Percentiles rank a stretch among this genome's conserved stretches.
Conservation (phyloP, 1,140 invertebrate genomes). For the Sipha flava region DNA sequence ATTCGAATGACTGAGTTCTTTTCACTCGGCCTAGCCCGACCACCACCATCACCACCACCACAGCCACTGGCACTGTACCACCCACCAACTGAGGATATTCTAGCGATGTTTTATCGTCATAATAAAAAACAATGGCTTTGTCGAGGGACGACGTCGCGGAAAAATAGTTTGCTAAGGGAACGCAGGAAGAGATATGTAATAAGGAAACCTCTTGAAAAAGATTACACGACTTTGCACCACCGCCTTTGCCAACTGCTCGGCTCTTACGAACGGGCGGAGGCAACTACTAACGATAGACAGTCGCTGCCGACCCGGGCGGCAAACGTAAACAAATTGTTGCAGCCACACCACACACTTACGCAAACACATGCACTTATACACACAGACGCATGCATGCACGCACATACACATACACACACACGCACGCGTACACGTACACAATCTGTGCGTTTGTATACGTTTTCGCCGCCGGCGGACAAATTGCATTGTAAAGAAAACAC, state of each 20-base stretch:
- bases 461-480: background rate
- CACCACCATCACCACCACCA: background rate
- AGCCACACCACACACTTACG: too few relatives aligned
- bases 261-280: too few relatives aligned
- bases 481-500: background rate
- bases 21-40: background rate
- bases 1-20: conserved; percentile 10
- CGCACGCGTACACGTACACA: too few relatives aligned
- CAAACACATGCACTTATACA: too few relatives aligned
- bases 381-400: too few relatives aligned
- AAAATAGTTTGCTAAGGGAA: background rate
- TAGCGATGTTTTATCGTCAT: conserved; percentile 14
- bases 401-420: too few relatives aligned
- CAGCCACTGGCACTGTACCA: background rate
- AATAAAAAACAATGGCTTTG: conserved; percentile 8
- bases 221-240: background rate
- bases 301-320: background rate
- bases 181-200: background rate
- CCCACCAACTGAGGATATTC: background rate
- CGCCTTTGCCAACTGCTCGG: background rate
- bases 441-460: background rate
- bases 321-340: conserved; percentile 2
- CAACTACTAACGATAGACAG: background rate
- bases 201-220: conserved; percentile 11
- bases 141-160: background rate